These are phyloP conservation scores for Pelochelys cantorii DNA, from an alignment of 2,797 vertebrate genomes.

Conservation along the genomic window DNA sequence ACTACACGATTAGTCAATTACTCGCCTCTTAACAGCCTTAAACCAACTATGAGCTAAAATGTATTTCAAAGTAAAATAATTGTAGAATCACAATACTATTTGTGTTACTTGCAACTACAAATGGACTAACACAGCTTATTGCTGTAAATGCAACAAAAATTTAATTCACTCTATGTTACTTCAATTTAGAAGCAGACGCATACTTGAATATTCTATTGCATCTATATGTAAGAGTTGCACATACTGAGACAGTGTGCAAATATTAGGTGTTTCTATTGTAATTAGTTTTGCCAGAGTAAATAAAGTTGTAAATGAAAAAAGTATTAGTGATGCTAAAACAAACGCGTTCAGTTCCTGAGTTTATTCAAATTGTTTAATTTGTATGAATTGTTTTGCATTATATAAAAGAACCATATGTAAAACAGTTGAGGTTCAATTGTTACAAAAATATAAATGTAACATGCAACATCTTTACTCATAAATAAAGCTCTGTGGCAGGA, in stretches of 20 bases:
- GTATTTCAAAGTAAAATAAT: background rate
- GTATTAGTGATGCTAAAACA: background rate
- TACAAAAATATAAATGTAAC: background rate
- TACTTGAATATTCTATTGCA: background rate
- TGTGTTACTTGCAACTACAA: background rate
- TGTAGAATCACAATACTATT: background rate
- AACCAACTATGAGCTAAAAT: conserved; percentile 9
- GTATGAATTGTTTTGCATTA: background rate
- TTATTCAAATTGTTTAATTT: background rate
- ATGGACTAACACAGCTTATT: background rate
- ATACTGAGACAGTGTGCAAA: background rate
- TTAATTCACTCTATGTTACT: accelerated
- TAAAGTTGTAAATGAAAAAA: background rate
- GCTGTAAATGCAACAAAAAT: background rate
- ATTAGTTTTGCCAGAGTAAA: background rate
- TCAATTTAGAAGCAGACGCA: background rate
- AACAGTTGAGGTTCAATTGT: background rate
- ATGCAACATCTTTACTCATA: background rate
- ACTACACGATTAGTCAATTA: too few relatives aligned
- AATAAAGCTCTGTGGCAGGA: background rate
- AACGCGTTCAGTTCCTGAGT: background rate
- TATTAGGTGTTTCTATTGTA: background rate
- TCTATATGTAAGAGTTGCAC: background rate
- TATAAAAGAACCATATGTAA: background rate
- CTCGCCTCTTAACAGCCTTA: too few relatives aligned